Conservation (phyloP, 2,888 invertebrate genomes). For the Eupithecia pulchellata region DNA sequence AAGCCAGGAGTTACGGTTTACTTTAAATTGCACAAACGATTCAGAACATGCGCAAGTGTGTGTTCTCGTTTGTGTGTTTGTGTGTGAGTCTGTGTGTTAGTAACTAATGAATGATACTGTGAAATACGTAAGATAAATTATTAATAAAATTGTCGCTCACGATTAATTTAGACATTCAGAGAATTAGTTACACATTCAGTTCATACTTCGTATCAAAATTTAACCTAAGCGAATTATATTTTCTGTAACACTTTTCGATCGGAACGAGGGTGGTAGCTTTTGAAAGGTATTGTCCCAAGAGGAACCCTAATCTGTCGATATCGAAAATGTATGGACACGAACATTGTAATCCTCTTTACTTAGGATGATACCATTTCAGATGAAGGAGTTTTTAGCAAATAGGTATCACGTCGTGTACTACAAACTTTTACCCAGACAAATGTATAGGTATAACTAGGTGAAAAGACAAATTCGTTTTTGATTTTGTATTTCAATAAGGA, state of each 20-base stretch:
- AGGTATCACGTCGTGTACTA: background rate
- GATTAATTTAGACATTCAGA: background rate
- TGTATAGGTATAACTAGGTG: background rate
- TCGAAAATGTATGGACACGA: background rate
- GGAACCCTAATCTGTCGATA: background rate
- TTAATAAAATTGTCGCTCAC: background rate
- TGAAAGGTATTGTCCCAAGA: background rate
- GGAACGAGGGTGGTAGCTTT: background rate
- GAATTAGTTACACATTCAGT: background rate
- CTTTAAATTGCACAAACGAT: no score
- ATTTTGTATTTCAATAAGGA: slow-evolving; percentile 5
- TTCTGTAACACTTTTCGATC: background rate
- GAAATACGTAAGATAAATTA: background rate
- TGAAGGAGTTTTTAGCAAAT: background rate
- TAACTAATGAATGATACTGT: background rate
- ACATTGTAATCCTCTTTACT: background rate
- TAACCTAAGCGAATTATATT: background rate
- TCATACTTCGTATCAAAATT: background rate
- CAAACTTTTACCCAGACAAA: background rate
- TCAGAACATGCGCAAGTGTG: no score
- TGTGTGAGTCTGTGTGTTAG: no score
- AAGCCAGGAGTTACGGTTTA: no score
- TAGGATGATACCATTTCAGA: background rate
- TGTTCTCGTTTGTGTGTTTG: no score
- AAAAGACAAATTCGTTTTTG: background rate